Conservation (phyloP, 1,140 invertebrate genomes). For the Ectropis grisescens region DNA sequence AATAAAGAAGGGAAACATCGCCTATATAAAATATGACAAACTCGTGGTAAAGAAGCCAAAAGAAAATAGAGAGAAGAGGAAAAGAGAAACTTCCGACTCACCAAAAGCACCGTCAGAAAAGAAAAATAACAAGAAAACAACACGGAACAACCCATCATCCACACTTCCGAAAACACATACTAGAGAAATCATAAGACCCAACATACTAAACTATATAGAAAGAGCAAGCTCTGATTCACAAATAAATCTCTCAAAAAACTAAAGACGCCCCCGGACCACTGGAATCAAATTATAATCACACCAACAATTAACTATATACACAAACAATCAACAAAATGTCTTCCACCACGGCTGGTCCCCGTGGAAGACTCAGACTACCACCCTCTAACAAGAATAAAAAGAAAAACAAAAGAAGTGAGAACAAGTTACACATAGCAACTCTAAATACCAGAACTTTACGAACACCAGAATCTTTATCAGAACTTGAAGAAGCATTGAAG, state of each 20-base stretch:
- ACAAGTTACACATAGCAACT: conserved; percentile 14
- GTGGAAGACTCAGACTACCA: neutral
- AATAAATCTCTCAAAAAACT: conserved; percentile 8
- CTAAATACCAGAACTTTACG: conserved; percentile 11
- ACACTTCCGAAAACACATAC: neutral
- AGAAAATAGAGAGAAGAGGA: neutral
- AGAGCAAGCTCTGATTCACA: conserved; percentile 1
- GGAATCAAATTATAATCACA: too few species aligned
- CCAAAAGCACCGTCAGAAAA: neutral
- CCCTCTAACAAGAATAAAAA: conserved; percentile 5
- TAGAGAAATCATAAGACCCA: conserved; percentile 1
- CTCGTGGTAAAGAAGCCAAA: conserved; percentile 10
- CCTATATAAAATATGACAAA: conserved; percentile 15
- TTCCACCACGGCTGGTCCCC: too few species aligned
- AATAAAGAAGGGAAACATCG: conserved; percentile 19
- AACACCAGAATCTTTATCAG: conserved; percentile 9
- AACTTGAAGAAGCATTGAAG: conserved; percentile 12
- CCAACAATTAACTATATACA: too few species aligned
- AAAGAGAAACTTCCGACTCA: neutral
- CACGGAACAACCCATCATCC: neutral
- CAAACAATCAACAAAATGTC: too few species aligned
- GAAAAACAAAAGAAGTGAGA: neutral
- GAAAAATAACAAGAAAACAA: neutral
- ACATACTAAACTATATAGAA: conserved; percentile 1
- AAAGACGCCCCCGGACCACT: too few species aligned